phyloP scores from a whole-genome alignment of 2,113 vertebrate species.

The Miniopterus natalensis region DNA sequence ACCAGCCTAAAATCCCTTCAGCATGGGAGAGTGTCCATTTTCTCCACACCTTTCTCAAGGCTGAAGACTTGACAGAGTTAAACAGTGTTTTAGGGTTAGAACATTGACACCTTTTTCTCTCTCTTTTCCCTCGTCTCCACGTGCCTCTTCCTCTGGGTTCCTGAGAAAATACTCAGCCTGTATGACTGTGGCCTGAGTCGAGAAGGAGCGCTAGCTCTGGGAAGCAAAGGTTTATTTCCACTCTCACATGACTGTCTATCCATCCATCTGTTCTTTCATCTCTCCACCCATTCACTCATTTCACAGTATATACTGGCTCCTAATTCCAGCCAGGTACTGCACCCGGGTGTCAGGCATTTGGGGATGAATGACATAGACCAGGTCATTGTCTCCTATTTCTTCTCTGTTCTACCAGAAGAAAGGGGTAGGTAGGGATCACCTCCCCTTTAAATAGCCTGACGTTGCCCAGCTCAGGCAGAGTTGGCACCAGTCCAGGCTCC shows the following conservation, averaged over 20 bases:
- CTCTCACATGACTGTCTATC: constrained; percentile 45
- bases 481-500: background rate
- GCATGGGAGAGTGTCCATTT: fast-evolving
- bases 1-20: background rate
- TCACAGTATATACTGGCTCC: background rate
- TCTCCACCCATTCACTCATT: constrained; percentile 11
- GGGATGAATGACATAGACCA: background rate
- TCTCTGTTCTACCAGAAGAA: background rate
- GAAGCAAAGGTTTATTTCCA: constrained; percentile 79
- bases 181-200: constrained; percentile 72
- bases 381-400: background rate
- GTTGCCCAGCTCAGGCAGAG: background rate
- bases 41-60: background rate
- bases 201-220: constrained; percentile 71
- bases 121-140: constrained; percentile 25
- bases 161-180: constrained; percentile 76
- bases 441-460: background rate
- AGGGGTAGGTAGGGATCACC: background rate
- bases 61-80: background rate
- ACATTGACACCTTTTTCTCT: constrained; percentile 66
- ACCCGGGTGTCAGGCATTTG: background rate
- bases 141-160: constrained; percentile 76
- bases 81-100: background rate
- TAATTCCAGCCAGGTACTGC: background rate
- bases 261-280: background rate